Percentiles rank a stretch among this genome's conserved stretches.
Evolutionary conservation across 2,113 vertebrate genomes (phyloP).

Genomic region (Entelurus aequoreus): DNA sequence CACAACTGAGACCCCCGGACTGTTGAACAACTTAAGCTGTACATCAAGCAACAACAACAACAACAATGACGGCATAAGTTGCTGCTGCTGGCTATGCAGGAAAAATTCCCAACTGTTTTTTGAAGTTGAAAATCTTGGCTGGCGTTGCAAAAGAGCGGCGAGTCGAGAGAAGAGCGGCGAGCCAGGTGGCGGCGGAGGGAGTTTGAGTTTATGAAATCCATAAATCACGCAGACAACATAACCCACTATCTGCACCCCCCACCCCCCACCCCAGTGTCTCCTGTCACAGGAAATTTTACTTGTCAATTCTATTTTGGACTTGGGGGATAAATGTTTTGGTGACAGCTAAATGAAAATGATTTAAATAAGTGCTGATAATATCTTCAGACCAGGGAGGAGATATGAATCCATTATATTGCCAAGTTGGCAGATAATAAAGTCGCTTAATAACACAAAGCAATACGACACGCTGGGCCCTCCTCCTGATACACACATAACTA

Average conservation of each 20-base stretch:
- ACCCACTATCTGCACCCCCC: slow-evolving; percentile 38
- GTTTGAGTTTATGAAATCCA: slow-evolving; percentile 72
- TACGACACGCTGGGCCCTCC: slow-evolving; percentile 26
- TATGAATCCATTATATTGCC: slow-evolving; percentile 52
- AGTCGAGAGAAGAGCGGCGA: slow-evolving; percentile 54
- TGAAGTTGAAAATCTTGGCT: slow-evolving; percentile 32
- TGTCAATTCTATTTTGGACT: slow-evolving; percentile 54
- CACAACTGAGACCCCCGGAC: too few species aligned
- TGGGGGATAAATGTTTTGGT: slow-evolving; percentile 52
- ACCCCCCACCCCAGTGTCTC: slow-evolving; percentile 20
- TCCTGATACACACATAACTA: slow-evolving; percentile 37
- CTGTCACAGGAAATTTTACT: slow-evolving; percentile 54
- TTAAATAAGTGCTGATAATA: slow-evolving; percentile 60
- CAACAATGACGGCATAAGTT: too few species aligned
- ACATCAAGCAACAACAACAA: too few species aligned
- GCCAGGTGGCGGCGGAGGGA: slow-evolving; percentile 54
- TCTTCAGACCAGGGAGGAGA: slow-evolving; percentile 41
- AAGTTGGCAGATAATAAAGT: slow-evolving; percentile 59
- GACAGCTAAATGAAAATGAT: slow-evolving; percentile 62
- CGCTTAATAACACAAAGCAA: slow-evolving; percentile 50
- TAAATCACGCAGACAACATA: slow-evolving; percentile 68
- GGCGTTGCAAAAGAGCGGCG: slow-evolving; percentile 46
- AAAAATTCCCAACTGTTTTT: too few species aligned
- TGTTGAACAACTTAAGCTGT: too few species aligned
- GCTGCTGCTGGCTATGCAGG: not conserved